A percentile compares a stretch with the other conserved stretches of the same genome.
Conservation (phyloP, 1,140 invertebrate species). For the Halesus radiatus region DNA sequence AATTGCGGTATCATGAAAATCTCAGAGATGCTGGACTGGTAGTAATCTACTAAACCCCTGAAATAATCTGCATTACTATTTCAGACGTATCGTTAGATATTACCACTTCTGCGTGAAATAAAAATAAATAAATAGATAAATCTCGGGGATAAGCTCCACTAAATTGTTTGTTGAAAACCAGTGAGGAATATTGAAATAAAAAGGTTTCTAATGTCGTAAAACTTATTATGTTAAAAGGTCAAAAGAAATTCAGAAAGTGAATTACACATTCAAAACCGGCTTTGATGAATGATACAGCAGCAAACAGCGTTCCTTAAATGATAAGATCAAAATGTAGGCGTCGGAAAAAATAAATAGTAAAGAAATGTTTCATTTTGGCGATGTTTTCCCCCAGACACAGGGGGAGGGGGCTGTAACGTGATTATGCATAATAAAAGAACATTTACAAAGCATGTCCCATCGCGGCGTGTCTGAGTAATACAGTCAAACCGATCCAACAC, state of each 20-base stretch:
- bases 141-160: too few species aligned
- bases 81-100: too few species aligned
- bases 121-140: too few species aligned
- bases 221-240: neutral
- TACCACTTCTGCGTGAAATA: too few species aligned
- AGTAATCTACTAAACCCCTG: too few species aligned
- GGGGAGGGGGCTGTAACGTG: neutral
- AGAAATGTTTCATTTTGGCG: conserved; percentile 11
- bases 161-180: too few species aligned
- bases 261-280: neutral
- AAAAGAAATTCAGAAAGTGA: neutral
- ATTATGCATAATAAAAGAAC: conserved; percentile 31
- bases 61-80: too few species aligned
- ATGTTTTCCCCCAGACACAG: neutral
- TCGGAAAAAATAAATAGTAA: conserved; percentile 21
- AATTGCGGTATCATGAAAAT: conserved; percentile 8
- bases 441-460: conserved; percentile 13
- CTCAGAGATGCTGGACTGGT: neutral
- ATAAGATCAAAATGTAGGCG: conserved; percentile 8
- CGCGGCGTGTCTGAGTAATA: neutral
- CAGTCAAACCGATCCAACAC: conserved; percentile 7
- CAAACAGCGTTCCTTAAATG: conserved; percentile 11
- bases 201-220: neutral
- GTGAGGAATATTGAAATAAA: neutral
- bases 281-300: conserved; percentile 23